phyloP scores from a whole-genome alignment of 1,140 invertebrate species.

The Ephestia elutella region DNA sequence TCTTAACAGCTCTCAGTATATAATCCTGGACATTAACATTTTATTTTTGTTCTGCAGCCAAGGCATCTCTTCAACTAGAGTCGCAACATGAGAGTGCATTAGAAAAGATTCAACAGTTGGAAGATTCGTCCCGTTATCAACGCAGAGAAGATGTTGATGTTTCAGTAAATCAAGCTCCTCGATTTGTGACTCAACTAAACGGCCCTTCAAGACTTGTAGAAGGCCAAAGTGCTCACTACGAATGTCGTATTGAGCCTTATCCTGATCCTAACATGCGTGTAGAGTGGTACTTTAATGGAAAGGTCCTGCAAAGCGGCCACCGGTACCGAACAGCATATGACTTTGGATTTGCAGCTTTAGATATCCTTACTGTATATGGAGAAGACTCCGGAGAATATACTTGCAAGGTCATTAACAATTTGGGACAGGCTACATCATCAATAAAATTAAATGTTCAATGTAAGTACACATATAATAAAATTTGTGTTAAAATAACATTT shows the following conservation, averaged over 20 bases:
- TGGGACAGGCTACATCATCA: slow-evolving; percentile 86
- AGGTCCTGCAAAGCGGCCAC: slow-evolving; percentile 92
- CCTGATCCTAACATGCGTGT: slow-evolving; percentile 94
- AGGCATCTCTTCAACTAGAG: slow-evolving; percentile 89
- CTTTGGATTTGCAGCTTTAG: slow-evolving; percentile 95
- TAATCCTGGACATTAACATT: not conserved
- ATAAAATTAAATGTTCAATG: slow-evolving; percentile 88
- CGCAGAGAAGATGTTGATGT: slow-evolving; percentile 88
- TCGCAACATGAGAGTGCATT: slow-evolving; percentile 92
- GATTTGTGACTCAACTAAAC: slow-evolving; percentile 89
- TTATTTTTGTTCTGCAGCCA: slow-evolving; percentile 74
- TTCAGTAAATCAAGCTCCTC: slow-evolving; percentile 85
- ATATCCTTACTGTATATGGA: slow-evolving; percentile 93
- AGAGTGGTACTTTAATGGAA: slow-evolving; percentile 96
- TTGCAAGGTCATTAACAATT: slow-evolving; percentile 90
- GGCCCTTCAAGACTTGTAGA: slow-evolving; percentile 87
- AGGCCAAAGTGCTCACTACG: slow-evolving; percentile 94
- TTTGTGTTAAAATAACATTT: too few species aligned
- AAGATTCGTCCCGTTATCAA: slow-evolving; percentile 86
- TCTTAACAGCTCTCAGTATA: too few species aligned
- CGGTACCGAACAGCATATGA: slow-evolving; percentile 94
- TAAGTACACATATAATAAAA: slow-evolving; percentile 72
- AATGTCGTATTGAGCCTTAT: slow-evolving; percentile 96
- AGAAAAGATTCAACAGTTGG: slow-evolving; percentile 89
- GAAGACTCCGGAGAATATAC: slow-evolving; percentile 96